These are phyloP conservation scores for Rhabdomys dilectus DNA, from an alignment of 2,113 vertebrate genomes.

Conservation along the genomic window DNA sequence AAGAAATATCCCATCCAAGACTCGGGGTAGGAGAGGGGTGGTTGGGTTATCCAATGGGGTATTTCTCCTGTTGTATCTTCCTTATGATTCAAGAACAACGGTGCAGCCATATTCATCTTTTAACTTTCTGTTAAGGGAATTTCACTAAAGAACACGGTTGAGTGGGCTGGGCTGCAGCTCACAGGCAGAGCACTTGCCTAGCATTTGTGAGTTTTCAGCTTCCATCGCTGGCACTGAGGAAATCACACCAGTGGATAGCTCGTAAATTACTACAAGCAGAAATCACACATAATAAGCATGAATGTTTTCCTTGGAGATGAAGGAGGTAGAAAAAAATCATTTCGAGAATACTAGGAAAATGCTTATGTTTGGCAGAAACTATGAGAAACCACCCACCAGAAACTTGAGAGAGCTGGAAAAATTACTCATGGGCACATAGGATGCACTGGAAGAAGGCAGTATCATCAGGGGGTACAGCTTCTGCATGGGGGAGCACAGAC, in stretches of 20 bases:
- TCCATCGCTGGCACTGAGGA: not conserved
- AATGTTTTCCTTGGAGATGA: not conserved
- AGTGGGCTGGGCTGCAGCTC: not conserved
- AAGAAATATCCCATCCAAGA: not conserved
- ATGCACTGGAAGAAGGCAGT: not conserved
- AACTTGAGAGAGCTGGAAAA: not conserved
- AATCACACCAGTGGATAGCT: not conserved
- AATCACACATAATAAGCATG: not conserved
- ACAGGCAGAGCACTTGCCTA: not conserved
- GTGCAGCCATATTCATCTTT: not conserved
- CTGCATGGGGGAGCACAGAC: rapidly evolving
- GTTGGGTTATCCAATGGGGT: too few species aligned
- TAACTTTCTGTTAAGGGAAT: conserved; percentile 5
- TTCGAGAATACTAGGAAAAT: not conserved
- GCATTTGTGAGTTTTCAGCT: rapidly evolving
- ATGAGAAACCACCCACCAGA: not conserved
- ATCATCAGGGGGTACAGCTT: rapidly evolving
- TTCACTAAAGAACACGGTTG: not conserved
- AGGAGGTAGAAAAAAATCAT: not conserved
- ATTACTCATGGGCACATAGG: not conserved
- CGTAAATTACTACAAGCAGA: not conserved
- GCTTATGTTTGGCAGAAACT: not conserved
- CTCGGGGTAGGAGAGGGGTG: not conserved
- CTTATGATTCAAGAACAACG: not conserved
- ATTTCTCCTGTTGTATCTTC: not conserved